A percentile compares a stretch with the other conserved stretches of the same genome.
These are phyloP conservation scores for Ooceraea biroi DNA, from an alignment of 1,140 invertebrate genomes.

Conservation along the genomic window DNA sequence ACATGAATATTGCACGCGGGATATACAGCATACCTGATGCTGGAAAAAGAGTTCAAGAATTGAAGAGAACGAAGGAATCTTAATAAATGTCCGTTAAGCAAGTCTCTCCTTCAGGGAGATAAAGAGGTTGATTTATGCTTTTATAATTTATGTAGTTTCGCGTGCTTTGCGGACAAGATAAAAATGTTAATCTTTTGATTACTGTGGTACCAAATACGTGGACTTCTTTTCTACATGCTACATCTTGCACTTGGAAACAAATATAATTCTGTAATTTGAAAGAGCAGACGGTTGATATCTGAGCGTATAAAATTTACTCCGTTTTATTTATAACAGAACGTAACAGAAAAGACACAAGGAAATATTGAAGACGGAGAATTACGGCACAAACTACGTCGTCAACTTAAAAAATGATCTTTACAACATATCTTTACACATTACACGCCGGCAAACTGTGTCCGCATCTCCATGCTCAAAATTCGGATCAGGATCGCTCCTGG, in stretches of 20 bases:
- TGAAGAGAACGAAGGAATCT: neutral
- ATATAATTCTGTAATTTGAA: neutral
- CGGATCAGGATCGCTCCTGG: constrained; percentile 42
- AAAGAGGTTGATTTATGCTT: neutral
- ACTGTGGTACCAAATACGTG: neutral
- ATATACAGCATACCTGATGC: neutral
- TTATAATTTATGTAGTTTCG: constrained; percentile 2
- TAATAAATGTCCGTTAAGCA: neutral
- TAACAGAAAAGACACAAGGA: neutral
- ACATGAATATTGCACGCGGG: neutral
- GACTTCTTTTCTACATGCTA: neutral
- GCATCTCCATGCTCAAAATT: constrained; percentile 60
- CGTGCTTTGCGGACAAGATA: neutral
- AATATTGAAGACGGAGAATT: constrained; percentile 5
- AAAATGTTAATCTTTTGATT: neutral
- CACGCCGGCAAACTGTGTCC: constrained; percentile 30
- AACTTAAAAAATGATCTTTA: constrained; percentile 43
- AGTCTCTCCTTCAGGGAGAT: neutral
- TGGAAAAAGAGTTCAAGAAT: neutral
- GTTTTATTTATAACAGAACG: constrained; percentile 9
- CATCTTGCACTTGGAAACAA: neutral
- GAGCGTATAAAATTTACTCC: neutral
- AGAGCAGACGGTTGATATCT: neutral
- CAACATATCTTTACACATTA: no score
- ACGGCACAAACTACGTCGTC: constrained; percentile 20